Evolutionary conservation across 2,113 vertebrate species (phyloP), one percentile per base, ranked within the genome.

Genomic region (Galbula dea): DNA sequence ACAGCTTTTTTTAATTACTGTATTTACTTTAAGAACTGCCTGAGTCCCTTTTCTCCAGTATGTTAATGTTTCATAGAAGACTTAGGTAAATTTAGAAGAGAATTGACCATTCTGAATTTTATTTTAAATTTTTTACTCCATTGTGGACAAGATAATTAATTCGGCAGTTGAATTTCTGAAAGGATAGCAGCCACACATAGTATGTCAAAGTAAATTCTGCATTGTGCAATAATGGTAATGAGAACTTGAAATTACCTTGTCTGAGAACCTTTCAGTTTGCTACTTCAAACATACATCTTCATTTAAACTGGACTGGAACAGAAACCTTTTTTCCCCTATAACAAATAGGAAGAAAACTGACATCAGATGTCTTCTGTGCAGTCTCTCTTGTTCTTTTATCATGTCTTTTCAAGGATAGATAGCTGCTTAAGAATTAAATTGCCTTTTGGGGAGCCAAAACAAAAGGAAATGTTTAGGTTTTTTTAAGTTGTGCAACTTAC

Each of bases 271-370:
- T 72, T 80, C 12, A 30, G 34, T 86, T 68, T 73, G 45, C 22
- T 82, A 68, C 34, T 88, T 72, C 32, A 89, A 46, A 77, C 62
- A 43, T 83, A 32, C 52, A 21, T 84, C 72, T 79, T 85, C 55
- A 43, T 80, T 96, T 84, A 79, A 92, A 90, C 87, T 82, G 90
- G 57, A 63, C 78, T 88, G 57, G 67, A 86, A 83, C 55, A 76
- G 66, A n/a, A 74, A 68, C 76, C 41, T 73, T 62, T 76, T 81
- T 65, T 69, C 23, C 30, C 19, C 9, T 57, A 3, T 65, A 80
- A 71, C n/a, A 72, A 32, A 83, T 93, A 82, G 24, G 86, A 95
- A 93, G 61, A 67, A 75, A 85, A 82, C 8, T 77, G 72, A 76
- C 85, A 83, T 76, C n/a, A 43, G 19, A 27, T 85, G 67, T 34